Base-by-base conservation (phyloP, 1,140 invertebrate genomes). In the Nasonia giraulti region DNA sequence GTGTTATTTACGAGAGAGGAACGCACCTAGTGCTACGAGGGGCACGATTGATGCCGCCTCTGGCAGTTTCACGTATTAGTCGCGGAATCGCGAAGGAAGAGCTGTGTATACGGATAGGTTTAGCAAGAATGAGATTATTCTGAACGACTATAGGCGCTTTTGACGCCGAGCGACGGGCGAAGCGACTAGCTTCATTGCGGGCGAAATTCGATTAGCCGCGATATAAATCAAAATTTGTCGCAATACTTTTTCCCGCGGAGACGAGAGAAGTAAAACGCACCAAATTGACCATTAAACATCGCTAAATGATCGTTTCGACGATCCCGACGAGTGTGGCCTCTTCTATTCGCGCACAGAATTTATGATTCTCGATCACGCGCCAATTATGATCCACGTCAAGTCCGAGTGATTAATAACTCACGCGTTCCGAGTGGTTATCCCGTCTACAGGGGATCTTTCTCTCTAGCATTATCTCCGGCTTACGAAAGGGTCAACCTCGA, bases 1-100 rank as follows among this genome's bases (percentile, higher is more conserved):
- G 82, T 80, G 86, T 91, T 89, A 92, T 92, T 92, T 92, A 92
- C 84, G 88, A 88, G 55, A 62, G 27, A 27, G 86, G 82, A 87
- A 86, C 80, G 86, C 12, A 50, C 11, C 4, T 40, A 40, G 4
- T 7, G 27, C 27, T 40, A 40, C 37, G 37, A 50, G 77, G 86
- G 88, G 87, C 82, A 80, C 73, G 76, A 88, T 88, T 88, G 88
- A 88, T 89, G 87, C 75, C 23, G 62, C 23, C 55, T 50, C 27
- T 40, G 44, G 44, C 40, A 86, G 80, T 82, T 85, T 87, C 84
- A 82, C 74, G 27, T 12, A 81, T 66, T 75, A 75, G 71, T 33
- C 5, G 33, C 3, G 14, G n/a, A 68, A 77, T 68, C 17, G n/a
- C 50, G 8, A 79, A 79, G 17, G 17, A n/a, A 62, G 55, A 62